Conservation (phyloP, 2,113 vertebrate genomes). For the Labeo rohita region DNA sequence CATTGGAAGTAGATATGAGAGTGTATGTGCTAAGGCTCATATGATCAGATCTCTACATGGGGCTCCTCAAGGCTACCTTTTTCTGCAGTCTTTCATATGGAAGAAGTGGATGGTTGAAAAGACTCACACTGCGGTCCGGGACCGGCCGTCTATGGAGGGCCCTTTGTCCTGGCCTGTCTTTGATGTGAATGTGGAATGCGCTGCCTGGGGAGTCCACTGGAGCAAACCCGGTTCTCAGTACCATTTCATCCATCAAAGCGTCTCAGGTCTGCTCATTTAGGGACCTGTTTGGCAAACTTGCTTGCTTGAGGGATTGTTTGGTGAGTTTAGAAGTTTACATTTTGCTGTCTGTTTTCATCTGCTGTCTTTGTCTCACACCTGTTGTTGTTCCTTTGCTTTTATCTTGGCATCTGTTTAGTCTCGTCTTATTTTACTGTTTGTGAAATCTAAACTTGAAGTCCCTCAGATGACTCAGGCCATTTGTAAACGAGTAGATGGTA, state of each 20-base stretch:
- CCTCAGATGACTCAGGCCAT: neutral
- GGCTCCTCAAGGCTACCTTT: slow-evolving; percentile 30
- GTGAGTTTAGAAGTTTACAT: slow-evolving; percentile 67
- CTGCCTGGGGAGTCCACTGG: slow-evolving; percentile 62
- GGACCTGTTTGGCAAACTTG: slow-evolving; percentile 41
- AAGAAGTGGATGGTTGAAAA: slow-evolving; percentile 41
- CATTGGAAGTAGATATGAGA: slow-evolving; percentile 41
- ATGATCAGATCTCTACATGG: slow-evolving; percentile 13
- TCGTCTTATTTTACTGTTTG: slow-evolving; percentile 29
- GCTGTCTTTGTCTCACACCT: slow-evolving; percentile 27
- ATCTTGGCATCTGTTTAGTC: slow-evolving; percentile 31
- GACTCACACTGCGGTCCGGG: slow-evolving; percentile 44
- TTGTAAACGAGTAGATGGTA: neutral
- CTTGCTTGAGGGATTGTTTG: slow-evolving; percentile 58
- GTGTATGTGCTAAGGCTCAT: slow-evolving; percentile 40
- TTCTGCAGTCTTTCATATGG: slow-evolving; percentile 43
- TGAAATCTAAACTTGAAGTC: neutral
- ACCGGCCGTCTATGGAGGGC: slow-evolving; percentile 45
- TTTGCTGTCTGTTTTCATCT: slow-evolving; percentile 9
- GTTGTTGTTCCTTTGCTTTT: slow-evolving; percentile 34
- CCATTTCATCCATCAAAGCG: slow-evolving; percentile 34
- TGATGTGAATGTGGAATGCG: slow-evolving; percentile 73
- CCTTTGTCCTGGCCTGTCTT: slow-evolving; percentile 62
- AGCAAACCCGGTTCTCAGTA: slow-evolving; percentile 46
- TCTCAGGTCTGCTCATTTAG: slow-evolving; percentile 38